Evolutionary conservation across 2,888 invertebrate species (phyloP).

Genomic region (Volucella inflata): DNA sequence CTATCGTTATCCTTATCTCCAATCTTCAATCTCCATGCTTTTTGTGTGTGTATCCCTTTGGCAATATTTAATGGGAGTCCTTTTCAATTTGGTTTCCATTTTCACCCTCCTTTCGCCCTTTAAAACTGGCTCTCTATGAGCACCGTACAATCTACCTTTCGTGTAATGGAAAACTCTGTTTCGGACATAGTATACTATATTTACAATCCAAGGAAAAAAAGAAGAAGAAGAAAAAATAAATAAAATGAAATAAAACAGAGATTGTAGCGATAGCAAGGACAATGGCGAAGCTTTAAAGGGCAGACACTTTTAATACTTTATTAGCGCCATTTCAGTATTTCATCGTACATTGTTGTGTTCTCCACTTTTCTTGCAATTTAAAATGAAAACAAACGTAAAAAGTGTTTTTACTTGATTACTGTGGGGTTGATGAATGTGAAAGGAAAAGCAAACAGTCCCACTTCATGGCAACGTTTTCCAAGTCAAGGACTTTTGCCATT

Average conservation of each 20-base stretch:
- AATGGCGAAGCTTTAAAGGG: conserved; percentile 31
- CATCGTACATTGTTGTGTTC: neutral
- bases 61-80: conserved; percentile 56
- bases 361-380: neutral
- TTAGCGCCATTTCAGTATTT: neutral
- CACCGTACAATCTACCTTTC: too few species aligned
- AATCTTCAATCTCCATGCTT: neutral
- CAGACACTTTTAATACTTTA: conserved; percentile 12
- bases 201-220: neutral
- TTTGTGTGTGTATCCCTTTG: conserved; percentile 34
- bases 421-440: neutral
- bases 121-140: conserved; percentile 19
- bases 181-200: conserved; percentile 32
- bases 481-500: conserved; percentile 59
- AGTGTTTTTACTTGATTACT: neutral
- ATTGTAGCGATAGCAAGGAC: conserved; percentile 13
- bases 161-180: conserved; percentile 60
- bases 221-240: neutral
- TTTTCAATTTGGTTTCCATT: conserved; percentile 44
- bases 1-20: neutral
- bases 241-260: neutral
- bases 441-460: conserved; percentile 6
- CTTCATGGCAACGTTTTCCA: conserved; percentile 9
- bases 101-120: conserved; percentile 4
- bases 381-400: conserved; percentile 2